A percentile compares a stretch with the other conserved stretches of the same genome.
Evolutionary conservation across 2,888 invertebrate genomes (phyloP).

Genomic region (Noctua pronuba): DNA sequence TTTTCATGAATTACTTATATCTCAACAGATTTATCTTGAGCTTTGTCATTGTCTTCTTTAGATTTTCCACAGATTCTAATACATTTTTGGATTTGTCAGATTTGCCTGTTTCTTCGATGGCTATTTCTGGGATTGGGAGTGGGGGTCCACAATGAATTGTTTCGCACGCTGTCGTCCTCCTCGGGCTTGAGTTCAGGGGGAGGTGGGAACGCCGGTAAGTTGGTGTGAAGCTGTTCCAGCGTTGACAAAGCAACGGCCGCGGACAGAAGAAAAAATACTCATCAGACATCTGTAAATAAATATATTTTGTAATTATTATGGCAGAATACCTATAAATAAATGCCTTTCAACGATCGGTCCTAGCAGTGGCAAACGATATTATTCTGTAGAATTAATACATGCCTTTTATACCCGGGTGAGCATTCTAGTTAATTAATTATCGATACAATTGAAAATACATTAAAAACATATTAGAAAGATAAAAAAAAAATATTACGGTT

Average conservation of each 20-base stretch:
- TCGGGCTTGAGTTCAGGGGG: slow-evolving; percentile 39
- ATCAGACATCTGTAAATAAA: slow-evolving; percentile 72
- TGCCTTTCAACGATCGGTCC: background rate
- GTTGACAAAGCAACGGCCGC: slow-evolving; percentile 71
- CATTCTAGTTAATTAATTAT: slow-evolving; percentile 60
- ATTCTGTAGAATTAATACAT: background rate
- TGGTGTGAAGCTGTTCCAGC: slow-evolving; percentile 43
- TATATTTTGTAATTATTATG: background rate
- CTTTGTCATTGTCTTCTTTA: slow-evolving; percentile 1
- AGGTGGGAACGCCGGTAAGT: slow-evolving; percentile 33
- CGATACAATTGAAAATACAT: slow-evolving; percentile 65
- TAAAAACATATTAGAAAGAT: slow-evolving; percentile 56
- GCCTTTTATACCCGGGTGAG: slow-evolving; percentile 43
- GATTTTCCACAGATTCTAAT: slow-evolving; percentile 11
- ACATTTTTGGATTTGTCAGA: background rate
- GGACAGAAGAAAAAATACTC: slow-evolving; percentile 73
- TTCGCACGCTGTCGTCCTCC: slow-evolving; percentile 17
- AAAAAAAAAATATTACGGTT: slow-evolving; percentile 28
- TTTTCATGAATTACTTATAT: slow-evolving; percentile 72
- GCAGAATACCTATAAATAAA: background rate
- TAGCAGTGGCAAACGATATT: background rate
- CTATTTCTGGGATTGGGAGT: too few species aligned
- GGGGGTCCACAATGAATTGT: slow-evolving; percentile 14
- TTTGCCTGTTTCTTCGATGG: background rate
- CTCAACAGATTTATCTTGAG: background rate